Evolutionary conservation across 2,113 vertebrate genomes (phyloP).

Genomic region (Marmota flaviventris): DNA sequence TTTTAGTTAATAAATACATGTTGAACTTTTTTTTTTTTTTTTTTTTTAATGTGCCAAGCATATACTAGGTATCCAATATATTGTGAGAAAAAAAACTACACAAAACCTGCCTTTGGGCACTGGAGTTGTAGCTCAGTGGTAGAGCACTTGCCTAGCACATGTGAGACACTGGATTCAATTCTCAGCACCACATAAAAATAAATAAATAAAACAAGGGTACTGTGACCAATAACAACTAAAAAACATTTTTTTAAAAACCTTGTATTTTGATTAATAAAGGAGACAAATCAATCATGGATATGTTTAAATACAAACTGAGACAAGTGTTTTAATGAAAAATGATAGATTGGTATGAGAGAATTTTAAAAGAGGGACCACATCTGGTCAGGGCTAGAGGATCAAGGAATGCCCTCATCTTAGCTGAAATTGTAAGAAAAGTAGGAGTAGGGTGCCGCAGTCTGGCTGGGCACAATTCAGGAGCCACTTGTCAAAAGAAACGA

Average conservation of each 20-base stretch:
- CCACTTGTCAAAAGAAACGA: too few species aligned
- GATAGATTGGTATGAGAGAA: neutral
- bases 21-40: neutral
- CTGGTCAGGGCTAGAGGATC: neutral
- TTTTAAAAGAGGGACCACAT: slow-evolving; percentile 2
- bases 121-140: too few species aligned
- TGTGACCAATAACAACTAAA: too few species aligned
- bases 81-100: neutral
- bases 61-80: neutral
- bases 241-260: too few species aligned
- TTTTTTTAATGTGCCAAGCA: neutral
- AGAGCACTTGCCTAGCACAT: too few species aligned
- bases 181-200: too few species aligned
- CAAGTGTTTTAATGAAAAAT: neutral
- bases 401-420: neutral
- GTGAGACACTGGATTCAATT: too few species aligned
- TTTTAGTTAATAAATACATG: neutral
- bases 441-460: neutral
- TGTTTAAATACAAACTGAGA: neutral
- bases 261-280: neutral
- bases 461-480: too few species aligned
- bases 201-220: too few species aligned
- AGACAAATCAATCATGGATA: neutral
- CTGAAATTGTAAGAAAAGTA: neutral
- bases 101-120: neutral